Base-by-base conservation (phyloP, 2,888 invertebrate genomes). In the Drosophila paranaensis region DNA sequence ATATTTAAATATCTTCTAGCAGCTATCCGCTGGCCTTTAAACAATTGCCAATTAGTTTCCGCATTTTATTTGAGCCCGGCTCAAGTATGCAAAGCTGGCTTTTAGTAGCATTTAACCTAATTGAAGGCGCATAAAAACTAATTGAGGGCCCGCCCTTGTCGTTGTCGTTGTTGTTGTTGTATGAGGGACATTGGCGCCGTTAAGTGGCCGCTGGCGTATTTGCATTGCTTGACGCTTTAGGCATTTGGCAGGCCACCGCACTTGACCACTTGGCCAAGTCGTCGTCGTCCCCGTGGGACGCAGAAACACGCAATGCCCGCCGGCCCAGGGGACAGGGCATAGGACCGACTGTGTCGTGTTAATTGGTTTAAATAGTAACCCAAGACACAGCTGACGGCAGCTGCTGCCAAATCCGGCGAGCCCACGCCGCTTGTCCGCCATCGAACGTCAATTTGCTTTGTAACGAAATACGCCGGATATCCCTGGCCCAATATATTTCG, bases 341-440 rank as follows among this genome's bases (percentile, higher is more conserved):
- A 27, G 27, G 27, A 2, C 16, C 6, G 40, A 56, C 57, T 53
- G 51, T 60, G 72, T 73, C 60, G 76, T 80, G 89, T 88, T 86
- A 89, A 86, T 89, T 89, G 79, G 89, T 88, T 89, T 86, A 88
- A 82, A 86, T 74, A 88, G 86, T 85, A 86, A 86, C 74, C 77
- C 71, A 74, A 84, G 82, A 77, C 68, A 60, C 45, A 43, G 69
- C 78, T 75, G 60, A 60, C 39, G 46, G 69, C 78, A 81, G 60
- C 67, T 77, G 74, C 64, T 67, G 70, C 42, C 46, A 89, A 84
- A 83, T 81, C 83, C 74, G 76, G 64, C 60, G 35, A 30, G 60
- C 55, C 56, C 54, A 57, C 16, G 54, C 64, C 63, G 54, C 60
- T 27, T 42, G 71, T 54, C 62, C 54, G 74, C 58, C 70, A 74